A percentile compares a stretch with the other conserved stretches of the same genome.
These are phyloP conservation scores for Karalla daura DNA, from an alignment of 2,797 vertebrate species.

Conservation along the genomic window DNA sequence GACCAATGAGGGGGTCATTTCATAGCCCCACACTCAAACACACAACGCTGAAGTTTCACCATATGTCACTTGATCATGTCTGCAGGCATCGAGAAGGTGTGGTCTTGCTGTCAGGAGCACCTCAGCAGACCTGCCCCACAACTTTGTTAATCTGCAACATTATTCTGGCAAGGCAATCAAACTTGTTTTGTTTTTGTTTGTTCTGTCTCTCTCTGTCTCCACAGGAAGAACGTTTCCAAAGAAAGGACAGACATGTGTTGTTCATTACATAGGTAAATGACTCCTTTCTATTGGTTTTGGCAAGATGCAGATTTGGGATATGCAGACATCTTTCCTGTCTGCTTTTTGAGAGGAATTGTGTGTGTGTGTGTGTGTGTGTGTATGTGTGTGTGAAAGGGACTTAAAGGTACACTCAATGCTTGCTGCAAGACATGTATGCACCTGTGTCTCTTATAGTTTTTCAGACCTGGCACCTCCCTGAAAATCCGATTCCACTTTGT, in stretches of 20 bases:
- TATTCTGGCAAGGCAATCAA: constrained; percentile 32
- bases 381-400: not conserved
- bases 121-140: constrained; percentile 18
- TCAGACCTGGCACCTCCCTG: not conserved
- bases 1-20: constrained; percentile 11
- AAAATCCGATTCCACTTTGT: too few species aligned
- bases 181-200: constrained; percentile 22
- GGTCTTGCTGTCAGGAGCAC: constrained; percentile 24
- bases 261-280: constrained; percentile 97
- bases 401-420: too few species aligned
- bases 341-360: constrained; percentile 17
- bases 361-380: not conserved
- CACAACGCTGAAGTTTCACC: constrained; percentile 38
- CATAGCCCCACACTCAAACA: constrained; percentile 11
- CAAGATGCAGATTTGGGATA: too few species aligned
- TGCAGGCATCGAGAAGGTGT: not conserved
- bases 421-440: constrained; percentile 21
- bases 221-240: constrained; percentile 99
- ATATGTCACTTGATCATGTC: constrained; percentile 21
- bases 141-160: constrained; percentile 40
- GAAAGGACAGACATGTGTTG: constrained; percentile 98
- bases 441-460: constrained; percentile 18
- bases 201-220: constrained; percentile 13
- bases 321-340: constrained; percentile 34
- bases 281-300: constrained; percentile 1